These are phyloP conservation scores for Larimichthys crocea DNA, from an alignment of 2,113 vertebrate genomes.

Conservation along the genomic window DNA sequence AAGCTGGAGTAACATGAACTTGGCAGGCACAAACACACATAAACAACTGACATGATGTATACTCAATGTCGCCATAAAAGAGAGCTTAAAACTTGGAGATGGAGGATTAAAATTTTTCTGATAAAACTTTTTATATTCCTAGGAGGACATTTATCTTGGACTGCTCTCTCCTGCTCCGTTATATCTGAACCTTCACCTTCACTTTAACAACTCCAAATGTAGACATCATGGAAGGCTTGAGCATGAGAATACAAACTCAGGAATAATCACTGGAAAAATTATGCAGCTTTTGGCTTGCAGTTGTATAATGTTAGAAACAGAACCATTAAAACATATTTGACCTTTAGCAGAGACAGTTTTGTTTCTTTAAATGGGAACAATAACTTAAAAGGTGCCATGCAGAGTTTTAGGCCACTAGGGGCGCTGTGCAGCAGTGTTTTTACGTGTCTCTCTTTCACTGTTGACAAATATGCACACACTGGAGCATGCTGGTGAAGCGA, in stretches of 20 bases:
- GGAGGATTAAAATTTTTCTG: background rate
- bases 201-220: slow-evolving; percentile 6
- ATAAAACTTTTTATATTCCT: background rate
- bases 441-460: background rate
- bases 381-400: background rate
- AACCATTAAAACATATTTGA: slow-evolving; percentile 7
- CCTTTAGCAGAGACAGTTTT: background rate
- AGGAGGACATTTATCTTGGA: slow-evolving; percentile 27
- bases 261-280: slow-evolving; percentile 10
- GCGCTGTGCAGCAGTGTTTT: background rate
- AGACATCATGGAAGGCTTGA: slow-evolving; percentile 10
- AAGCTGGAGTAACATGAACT: slow-evolving; percentile 8
- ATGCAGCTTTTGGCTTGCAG: slow-evolving; percentile 5
- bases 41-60: background rate
- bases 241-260: background rate
- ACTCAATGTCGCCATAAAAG: slow-evolving; percentile 1
- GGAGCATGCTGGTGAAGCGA: background rate
- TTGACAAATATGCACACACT: background rate
- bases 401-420: background rate
- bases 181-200: background rate
- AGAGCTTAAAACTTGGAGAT: background rate
- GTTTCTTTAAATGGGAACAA: slow-evolving; percentile 6
- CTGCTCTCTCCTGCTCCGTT: background rate
- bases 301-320: slow-evolving; percentile 21
- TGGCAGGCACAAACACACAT: slow-evolving; percentile 25